Evolutionary conservation across 2,888 invertebrate genomes (phyloP).

Genomic region (Cynaeus angustus): DNA sequence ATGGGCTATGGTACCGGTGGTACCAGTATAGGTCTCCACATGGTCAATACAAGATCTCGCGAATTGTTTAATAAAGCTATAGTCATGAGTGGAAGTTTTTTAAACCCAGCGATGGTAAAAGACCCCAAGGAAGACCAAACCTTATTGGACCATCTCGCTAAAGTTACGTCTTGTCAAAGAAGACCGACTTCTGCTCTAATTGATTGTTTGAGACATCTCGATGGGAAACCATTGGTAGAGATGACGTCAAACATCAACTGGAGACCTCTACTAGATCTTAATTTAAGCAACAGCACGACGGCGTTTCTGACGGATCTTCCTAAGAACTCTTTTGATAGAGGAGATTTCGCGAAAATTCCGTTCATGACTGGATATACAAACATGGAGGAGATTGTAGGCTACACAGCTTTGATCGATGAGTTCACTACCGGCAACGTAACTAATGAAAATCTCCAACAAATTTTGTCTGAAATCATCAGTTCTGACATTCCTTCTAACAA

Average conservation of each 20-base stretch:
- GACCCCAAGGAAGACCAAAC: conserved; percentile 77
- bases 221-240: conserved; percentile 76
- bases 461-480: conserved; percentile 78
- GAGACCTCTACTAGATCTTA: conserved; percentile 86
- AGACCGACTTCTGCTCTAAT: conserved; percentile 80
- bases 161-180: conserved; percentile 80
- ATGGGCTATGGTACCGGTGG: conserved; percentile 89
- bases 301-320: conserved; percentile 82
- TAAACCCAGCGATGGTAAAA: conserved; percentile 75
- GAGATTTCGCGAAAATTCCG: conserved; percentile 80
- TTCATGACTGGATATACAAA: conserved; percentile 82
- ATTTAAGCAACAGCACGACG: conserved; percentile 78
- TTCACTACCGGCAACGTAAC: conserved; percentile 77
- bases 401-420: conserved; percentile 74
- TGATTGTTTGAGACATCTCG: conserved; percentile 80
- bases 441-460: conserved; percentile 73
- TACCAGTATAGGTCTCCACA: conserved; percentile 84
- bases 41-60: conserved; percentile 78
- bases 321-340: conserved; percentile 76
- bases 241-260: conserved; percentile 74
- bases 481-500: conserved; percentile 76
- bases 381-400: conserved; percentile 84
- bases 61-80: conserved; percentile 84
- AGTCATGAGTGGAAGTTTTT: conserved; percentile 84
- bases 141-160: conserved; percentile 79